Conservation (phyloP, 1,140 invertebrate species). For the Lerema accius region DNA sequence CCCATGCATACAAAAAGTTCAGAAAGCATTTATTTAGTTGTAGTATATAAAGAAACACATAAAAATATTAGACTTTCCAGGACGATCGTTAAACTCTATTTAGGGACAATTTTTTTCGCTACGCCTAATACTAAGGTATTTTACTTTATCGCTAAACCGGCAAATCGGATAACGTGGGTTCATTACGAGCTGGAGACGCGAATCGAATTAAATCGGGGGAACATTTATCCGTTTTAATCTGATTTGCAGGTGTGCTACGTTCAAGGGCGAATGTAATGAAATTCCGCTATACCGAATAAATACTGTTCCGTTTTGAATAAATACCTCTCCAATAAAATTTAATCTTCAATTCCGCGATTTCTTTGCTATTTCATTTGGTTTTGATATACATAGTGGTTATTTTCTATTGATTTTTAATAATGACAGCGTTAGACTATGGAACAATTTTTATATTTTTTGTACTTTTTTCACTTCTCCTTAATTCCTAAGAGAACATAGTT, state of each 20-base stretch:
- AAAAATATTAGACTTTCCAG: too few species aligned
- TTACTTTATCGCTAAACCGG: neutral
- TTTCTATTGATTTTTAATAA: too few species aligned
- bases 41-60: too few species aligned
- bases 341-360: neutral
- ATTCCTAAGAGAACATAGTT: too few species aligned
- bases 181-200: constrained; percentile 22
- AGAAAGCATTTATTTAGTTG: too few species aligned
- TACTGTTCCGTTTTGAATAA: constrained; percentile 8
- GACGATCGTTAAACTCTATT: neutral
- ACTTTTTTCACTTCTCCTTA: too few species aligned
- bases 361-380: neutral
- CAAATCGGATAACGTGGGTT: constrained; percentile 18
- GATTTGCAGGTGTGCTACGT: constrained; percentile 27
- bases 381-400: too few species aligned
- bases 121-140: neutral
- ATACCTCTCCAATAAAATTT: constrained; percentile 4
- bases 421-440: too few species aligned
- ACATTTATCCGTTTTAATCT: constrained; percentile 23
- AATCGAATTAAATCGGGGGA: constrained; percentile 19
- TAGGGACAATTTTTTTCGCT: neutral
- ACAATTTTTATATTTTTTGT: too few species aligned
- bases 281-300: constrained; percentile 11
- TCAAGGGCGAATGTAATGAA: constrained; percentile 29
- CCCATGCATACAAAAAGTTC: too few species aligned